Evolutionary conservation across 2,888 invertebrate species (phyloP).

Genomic region (Netelia virgata): DNA sequence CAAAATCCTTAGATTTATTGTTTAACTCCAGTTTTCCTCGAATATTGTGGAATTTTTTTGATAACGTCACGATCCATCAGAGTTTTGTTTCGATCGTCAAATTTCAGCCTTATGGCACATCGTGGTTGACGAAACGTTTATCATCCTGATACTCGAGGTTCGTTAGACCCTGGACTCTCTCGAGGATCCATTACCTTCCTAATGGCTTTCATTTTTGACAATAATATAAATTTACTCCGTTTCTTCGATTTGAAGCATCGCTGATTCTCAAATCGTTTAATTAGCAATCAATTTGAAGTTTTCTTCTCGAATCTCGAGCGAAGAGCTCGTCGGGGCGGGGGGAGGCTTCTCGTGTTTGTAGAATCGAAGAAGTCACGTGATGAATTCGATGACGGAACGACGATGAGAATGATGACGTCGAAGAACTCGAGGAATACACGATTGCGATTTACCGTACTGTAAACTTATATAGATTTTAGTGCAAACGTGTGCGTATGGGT

Average conservation of each 20-base stretch:
- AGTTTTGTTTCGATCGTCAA: neutral
- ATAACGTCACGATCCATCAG: neutral
- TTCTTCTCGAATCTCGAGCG: neutral
- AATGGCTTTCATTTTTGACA: neutral
- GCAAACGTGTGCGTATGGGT: neutral
- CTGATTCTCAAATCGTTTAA: neutral
- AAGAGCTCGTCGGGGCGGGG: neutral
- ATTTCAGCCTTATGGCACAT: neutral
- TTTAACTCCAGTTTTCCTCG: neutral
- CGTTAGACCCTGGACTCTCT: neutral
- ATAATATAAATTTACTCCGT: neutral
- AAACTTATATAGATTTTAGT: neutral
- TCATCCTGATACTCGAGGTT: neutral
- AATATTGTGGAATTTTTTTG: neutral
- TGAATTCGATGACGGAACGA: neutral
- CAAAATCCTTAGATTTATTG: neutral
- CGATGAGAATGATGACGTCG: constrained; percentile 5
- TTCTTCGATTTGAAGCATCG: neutral
- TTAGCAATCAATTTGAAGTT: neutral
- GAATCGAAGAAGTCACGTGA: constrained; percentile 5
- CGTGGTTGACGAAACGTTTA: neutral
- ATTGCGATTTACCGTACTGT: neutral
- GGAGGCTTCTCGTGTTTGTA: neutral
- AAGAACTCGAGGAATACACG: constrained; percentile 11
- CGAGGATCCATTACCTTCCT: neutral